phyloP scores from a whole-genome alignment of 2,113 vertebrate species.

The Melierax canorus region DNA sequence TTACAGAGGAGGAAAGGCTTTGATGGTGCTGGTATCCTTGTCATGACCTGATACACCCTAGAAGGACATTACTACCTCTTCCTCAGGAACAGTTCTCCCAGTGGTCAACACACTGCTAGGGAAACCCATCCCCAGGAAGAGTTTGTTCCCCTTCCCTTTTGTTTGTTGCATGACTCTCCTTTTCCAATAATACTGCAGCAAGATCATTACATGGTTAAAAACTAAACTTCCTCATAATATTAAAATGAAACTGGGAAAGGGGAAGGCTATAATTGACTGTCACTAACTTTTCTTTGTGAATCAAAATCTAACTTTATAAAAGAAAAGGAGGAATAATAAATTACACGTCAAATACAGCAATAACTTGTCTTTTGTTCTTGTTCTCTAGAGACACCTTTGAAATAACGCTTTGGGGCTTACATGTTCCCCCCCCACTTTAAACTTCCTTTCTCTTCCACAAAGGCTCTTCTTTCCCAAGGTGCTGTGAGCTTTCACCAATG shows the following conservation, averaged over 20 bases:
- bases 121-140: neutral
- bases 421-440: neutral
- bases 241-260: neutral
- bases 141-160: neutral
- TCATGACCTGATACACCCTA: neutral
- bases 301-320: conserved; percentile 2
- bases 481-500: neutral
- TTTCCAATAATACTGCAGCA: neutral
- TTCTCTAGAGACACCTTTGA: neutral
- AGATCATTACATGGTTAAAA: conserved; percentile 2
- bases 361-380: neutral
- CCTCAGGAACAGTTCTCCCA: neutral
- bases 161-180: neutral
- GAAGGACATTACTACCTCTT: neutral
- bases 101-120: neutral
- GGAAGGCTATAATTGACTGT: neutral
- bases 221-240: neutral
- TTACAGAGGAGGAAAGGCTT: neutral
- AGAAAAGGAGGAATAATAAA: conserved; percentile 38
- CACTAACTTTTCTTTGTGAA: conserved; percentile 4
- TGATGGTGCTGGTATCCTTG: neutral
- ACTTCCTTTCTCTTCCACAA: neutral
- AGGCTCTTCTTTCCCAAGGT: neutral
- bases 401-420: neutral
- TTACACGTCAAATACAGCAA: neutral